Base-by-base conservation (phyloP, 1,140 invertebrate genomes). In the Brachionus rubens region DNA sequence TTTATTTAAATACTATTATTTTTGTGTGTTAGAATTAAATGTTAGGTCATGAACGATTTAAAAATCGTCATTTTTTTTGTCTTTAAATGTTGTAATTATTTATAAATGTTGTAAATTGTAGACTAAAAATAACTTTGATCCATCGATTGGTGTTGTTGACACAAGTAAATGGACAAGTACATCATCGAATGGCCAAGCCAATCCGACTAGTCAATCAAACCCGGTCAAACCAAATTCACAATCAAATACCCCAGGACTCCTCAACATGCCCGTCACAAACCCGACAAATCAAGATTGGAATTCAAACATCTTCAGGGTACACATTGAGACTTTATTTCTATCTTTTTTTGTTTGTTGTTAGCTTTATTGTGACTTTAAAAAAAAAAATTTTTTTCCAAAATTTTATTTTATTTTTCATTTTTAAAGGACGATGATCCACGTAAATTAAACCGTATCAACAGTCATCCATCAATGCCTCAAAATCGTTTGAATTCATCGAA, bases 111-210 rank as follows among this genome's bases (percentile, higher is more conserved):
- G 30, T 59, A 33, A 33, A 50, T 72, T 47, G 28, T 72, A 72
- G 68, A 54, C 16, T 50, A 72, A 72, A 72, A 72, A 48, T 72
- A 72, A 54, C 28, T 75, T 75, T 75, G 72, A 75, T 46, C 72
- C 72, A 21, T 41, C 48, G 1, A 26, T 30, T 21, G 72, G 72
- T 14, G 48, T 54, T 2, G 72, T 75, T 24, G 72, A 75, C 43
- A 75, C 72, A 9, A 75, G 72, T 12, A 54, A 48, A 54, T 75
- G 72, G 72, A 50, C 68, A 10, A 72, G 43, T 30, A 19, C 26
- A 30, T n/a, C 12, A 5, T n/a, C n/a, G n/a, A n/a, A n/a, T n/a
- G 12, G 9, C 28, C 21, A 10, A 1, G 21, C 6, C 12, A 48
- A 70, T 26, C 1, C 41, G 40, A n/a, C 19, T 3, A 28, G 26